These are phyloP conservation scores for Arctia plantaginis DNA, from an alignment of 2,888 invertebrate species.

Conservation along the genomic window DNA sequence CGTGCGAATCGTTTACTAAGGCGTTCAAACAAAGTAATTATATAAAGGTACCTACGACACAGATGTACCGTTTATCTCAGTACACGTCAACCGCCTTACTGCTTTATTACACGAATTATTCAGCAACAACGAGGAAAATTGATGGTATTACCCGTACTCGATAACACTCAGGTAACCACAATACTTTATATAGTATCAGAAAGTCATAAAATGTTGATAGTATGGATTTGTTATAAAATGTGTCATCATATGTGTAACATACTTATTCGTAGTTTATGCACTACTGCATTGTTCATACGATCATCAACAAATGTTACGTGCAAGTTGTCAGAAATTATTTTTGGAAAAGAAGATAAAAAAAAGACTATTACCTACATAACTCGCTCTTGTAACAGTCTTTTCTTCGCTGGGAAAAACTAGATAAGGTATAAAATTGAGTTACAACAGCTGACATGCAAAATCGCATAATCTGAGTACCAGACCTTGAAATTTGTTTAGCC, in stretches of 20 bases:
- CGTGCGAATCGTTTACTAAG: too few relatives aligned
- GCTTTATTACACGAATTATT: background rate
- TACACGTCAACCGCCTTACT: background rate
- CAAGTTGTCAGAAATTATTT: background rate
- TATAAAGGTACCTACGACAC: background rate
- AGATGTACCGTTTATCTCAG: background rate
- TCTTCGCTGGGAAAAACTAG: too few relatives aligned
- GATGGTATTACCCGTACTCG: constrained; percentile 24
- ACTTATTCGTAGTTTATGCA: too few relatives aligned
- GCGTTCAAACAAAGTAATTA: background rate
- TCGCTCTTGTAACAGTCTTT: too few relatives aligned
- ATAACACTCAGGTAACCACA: background rate
- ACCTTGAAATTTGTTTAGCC: background rate
- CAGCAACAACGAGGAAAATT: constrained; percentile 34
- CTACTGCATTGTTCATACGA: background rate
- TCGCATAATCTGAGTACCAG: background rate
- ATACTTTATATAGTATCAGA: background rate
- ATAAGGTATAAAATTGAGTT: background rate
- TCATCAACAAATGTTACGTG: background rate
- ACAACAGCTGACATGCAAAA: background rate
- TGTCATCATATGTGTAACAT: too few relatives aligned
- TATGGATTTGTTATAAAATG: too few relatives aligned
- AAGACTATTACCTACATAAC: too few relatives aligned
- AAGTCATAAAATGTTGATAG: too few relatives aligned
- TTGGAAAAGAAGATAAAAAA: too few relatives aligned